These are phyloP conservation scores for Diploscapter pachys DNA, from an alignment of 1,140 invertebrate species.

Conservation along the genomic window DNA sequence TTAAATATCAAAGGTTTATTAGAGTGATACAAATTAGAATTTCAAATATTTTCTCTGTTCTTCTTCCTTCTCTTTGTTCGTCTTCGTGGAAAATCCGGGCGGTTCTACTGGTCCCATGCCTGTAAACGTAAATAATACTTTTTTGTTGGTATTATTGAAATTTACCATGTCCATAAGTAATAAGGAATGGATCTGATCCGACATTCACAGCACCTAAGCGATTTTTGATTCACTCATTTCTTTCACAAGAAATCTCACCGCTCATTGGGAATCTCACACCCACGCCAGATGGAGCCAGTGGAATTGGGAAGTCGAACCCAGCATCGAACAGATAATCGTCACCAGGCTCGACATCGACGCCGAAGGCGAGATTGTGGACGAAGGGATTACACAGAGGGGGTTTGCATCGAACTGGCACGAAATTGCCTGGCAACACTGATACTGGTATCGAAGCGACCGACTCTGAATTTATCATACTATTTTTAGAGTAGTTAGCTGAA, in stretches of 20 bases:
- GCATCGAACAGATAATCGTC: constrained; percentile 43
- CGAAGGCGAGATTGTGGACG: constrained; percentile 42
- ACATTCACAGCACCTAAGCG: constrained; percentile 35
- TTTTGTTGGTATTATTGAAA: no score
- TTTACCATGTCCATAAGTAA: constrained; percentile 40
- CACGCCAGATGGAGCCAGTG: constrained; percentile 40
- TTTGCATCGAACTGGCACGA: constrained; percentile 43
- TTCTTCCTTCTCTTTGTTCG: background rate
- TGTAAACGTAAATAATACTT: no score
- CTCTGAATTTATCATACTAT: constrained; percentile 15
- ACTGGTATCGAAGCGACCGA: constrained; percentile 40
- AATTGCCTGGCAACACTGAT: constrained; percentile 43
- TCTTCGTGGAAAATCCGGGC: constrained; percentile 33
- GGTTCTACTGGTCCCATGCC: constrained; percentile 43
- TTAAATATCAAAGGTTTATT: no score
- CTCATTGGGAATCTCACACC: constrained; percentile 39
- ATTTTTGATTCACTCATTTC: background rate
- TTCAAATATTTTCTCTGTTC: no score
- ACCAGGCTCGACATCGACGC: constrained; percentile 43
- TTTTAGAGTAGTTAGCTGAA: background rate
- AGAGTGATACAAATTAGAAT: no score
- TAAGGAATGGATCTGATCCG: constrained; percentile 43
- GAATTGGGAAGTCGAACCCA: constrained; percentile 41
- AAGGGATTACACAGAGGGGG: constrained; percentile 45
- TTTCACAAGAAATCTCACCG: constrained; percentile 1